These are phyloP conservation scores for Phenacoccus solenopsis DNA, from an alignment of 1,140 invertebrate genomes.

Conservation along the genomic window DNA sequence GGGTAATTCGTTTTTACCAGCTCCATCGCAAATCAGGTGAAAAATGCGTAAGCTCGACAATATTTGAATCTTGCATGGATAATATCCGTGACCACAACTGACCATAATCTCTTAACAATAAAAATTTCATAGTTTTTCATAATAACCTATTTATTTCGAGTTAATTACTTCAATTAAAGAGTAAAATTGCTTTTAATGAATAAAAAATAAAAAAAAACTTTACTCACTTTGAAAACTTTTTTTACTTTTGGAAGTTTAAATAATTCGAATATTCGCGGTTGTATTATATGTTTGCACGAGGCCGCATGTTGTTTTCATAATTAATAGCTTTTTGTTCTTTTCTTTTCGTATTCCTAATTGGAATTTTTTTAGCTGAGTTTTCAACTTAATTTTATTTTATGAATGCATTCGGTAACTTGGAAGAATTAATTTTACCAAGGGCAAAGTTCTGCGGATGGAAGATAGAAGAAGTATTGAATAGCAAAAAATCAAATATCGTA, in stretches of 20 bases:
- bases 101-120: too few species aligned
- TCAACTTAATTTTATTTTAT: too few species aligned
- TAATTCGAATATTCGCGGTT: background rate
- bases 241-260: background rate
- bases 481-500: too few species aligned
- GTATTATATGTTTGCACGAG: background rate
- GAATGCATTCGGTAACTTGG: background rate
- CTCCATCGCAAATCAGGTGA: too few species aligned
- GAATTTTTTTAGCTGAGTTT: background rate
- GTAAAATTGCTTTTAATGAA: too few species aligned
- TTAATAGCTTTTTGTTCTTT: background rate
- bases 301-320: background rate
- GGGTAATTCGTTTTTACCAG: too few species aligned
- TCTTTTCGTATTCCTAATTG: background rate
- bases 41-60: too few species aligned
- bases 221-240: background rate
- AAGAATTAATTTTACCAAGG: background rate
- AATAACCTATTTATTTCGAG: too few species aligned
- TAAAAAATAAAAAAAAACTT: background rate
- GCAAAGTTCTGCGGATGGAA: background rate
- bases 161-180: too few species aligned
- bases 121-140: too few species aligned
- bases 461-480: background rate
- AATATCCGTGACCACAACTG: too few species aligned
- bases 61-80: too few species aligned